Conservation (phyloP, 2,797 vertebrate species). For the Staurois parvus region DNA sequence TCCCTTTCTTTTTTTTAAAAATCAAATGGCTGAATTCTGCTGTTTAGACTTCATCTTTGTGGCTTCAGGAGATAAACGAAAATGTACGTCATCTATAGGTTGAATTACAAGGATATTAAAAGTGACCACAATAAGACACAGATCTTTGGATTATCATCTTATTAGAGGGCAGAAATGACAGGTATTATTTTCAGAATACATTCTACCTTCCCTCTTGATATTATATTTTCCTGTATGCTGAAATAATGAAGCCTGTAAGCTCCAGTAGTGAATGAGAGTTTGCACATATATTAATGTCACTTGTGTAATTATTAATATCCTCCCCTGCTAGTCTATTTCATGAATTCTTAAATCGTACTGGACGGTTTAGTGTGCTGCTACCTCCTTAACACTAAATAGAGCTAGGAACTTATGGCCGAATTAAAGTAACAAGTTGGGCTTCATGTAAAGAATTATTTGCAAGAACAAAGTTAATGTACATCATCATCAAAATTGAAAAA, state of each 20-base stretch:
- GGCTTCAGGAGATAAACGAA: neutral
- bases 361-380: neutral
- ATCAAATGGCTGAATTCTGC: neutral
- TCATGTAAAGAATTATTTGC: neutral
- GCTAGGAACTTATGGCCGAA: neutral
- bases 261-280: neutral
- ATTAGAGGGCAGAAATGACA: neutral
- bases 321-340: neutral
- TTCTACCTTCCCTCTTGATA: neutral
- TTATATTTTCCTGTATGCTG: neutral
- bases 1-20: neutral
- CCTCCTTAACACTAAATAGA: neutral
- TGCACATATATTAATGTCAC: constrained; percentile 12
- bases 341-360: neutral
- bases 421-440: neutral
- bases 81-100: neutral
- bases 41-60: neutral
- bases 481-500: neutral
- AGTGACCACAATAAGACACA: neutral
- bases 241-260: neutral
- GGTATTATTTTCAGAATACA: neutral
- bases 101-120: neutral
- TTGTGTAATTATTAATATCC: constrained; percentile 13
- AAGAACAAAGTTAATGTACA: neutral
- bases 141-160: neutral